A percentile compares a stretch with the other conserved stretches of the same genome.
Conservation (phyloP, 1,140 invertebrate genomes). For the Lerema accius region DNA sequence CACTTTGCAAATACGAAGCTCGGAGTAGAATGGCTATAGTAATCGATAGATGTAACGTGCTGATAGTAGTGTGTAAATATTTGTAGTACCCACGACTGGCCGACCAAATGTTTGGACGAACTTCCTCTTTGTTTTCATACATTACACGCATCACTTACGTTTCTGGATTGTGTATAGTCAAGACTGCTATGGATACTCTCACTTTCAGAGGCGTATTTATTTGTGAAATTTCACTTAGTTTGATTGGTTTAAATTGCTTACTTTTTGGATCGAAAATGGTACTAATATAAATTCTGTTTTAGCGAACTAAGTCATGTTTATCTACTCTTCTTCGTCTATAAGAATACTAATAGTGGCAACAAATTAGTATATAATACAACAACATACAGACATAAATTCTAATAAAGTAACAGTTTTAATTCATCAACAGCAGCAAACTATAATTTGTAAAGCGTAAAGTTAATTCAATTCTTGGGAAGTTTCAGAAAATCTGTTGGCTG, state of each 20-base stretch:
- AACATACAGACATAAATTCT: too few species aligned
- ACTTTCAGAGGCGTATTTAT: not conserved
- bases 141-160: constrained; percentile 12
- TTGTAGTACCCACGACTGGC: constrained; percentile 2
- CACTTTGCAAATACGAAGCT: constrained; percentile 1
- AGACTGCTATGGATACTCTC: not conserved
- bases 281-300: too few species aligned
- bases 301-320: too few species aligned
- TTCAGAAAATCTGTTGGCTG: not conserved
- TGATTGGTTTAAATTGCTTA: too few species aligned
- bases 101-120: not conserved
- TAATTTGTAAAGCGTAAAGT: not conserved
- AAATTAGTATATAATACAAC: too few species aligned
- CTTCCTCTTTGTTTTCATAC: constrained; percentile 26
- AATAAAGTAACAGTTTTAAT: too few species aligned
- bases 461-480: not conserved
- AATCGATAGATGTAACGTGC: not conserved
- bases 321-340: too few species aligned
- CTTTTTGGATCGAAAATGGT: too few species aligned
- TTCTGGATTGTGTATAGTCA: not conserved
- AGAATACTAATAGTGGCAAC: too few species aligned
- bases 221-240: too few species aligned
- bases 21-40: constrained; percentile 1
- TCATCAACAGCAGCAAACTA: not conserved
- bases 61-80: constrained; percentile 22